phyloP scores from a whole-genome alignment of 2,797 vertebrate species.

The Paguma larvata region DNA sequence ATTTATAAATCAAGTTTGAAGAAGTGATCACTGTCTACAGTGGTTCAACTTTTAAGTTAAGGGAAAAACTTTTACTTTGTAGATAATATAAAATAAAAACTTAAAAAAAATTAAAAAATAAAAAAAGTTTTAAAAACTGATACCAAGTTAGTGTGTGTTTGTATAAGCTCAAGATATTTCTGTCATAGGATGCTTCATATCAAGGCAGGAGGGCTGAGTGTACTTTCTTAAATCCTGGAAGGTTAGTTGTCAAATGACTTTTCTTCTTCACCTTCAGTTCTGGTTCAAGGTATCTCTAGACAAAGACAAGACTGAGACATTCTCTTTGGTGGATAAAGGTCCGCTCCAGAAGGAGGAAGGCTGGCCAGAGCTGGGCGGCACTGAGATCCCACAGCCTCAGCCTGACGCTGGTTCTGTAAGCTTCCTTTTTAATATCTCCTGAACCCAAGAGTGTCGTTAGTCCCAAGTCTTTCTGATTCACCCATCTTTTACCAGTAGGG shows the following conservation, averaged over 20 bases:
- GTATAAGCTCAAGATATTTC: conserved; percentile 49
- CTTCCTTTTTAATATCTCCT: conserved; percentile 55
- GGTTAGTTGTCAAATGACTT: conserved; percentile 61
- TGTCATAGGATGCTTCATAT: background rate
- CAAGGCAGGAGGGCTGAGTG: background rate
- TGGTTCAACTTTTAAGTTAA: conserved; percentile 99
- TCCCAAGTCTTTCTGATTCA: background rate
- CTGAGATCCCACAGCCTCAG: conserved; percentile 17
- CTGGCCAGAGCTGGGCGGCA: conserved; percentile 70
- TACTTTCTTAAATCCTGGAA: conserved; percentile 32
- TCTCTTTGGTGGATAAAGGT: conserved; percentile 69
- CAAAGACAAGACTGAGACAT: conserved; percentile 69
- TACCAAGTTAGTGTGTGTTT: conserved; percentile 74
- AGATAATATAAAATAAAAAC: conserved; percentile 99
- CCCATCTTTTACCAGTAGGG: conserved; percentile 72
- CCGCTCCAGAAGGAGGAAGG: conserved; percentile 64
- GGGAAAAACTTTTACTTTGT: conserved; percentile 99
- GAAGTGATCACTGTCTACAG: conserved; percentile 95
- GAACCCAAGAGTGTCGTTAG: background rate
- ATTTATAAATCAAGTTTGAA: conserved; percentile 99
- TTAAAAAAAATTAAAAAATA: conserved; percentile 98
- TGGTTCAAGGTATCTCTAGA: conserved; percentile 74
- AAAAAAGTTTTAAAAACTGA: conserved; percentile 99
- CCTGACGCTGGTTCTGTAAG: conserved; percentile 56
- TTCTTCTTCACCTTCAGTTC: conserved; percentile 75